phyloP scores from a whole-genome alignment of 2,113 vertebrate genomes.

The Pelecanoides urinatrix region DNA sequence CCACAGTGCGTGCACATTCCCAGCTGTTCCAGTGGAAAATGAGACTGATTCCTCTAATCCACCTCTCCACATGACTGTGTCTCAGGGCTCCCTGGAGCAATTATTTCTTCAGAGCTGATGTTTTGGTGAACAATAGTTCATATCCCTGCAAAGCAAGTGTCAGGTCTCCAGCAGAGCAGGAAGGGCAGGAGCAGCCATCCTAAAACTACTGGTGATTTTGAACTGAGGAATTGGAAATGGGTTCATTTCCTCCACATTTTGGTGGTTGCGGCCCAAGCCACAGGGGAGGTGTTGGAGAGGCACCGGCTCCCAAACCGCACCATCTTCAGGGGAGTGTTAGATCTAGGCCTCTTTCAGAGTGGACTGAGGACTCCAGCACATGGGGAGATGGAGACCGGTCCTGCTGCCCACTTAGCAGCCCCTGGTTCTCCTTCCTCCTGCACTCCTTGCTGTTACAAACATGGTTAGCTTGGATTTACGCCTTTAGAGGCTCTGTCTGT shows the following conservation, averaged over 20 bases:
- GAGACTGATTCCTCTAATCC: slow-evolving; percentile 10
- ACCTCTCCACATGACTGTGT: background rate
- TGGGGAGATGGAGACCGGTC: background rate
- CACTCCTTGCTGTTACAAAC: background rate
- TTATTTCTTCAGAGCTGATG: background rate
- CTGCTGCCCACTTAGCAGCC: background rate
- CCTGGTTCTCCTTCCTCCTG: background rate
- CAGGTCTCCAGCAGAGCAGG: background rate
- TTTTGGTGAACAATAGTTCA: background rate
- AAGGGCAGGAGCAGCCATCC: background rate
- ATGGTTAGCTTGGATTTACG: background rate
- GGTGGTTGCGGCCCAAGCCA: background rate
- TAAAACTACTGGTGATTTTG: background rate
- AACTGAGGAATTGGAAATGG: background rate
- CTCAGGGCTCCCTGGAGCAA: background rate
- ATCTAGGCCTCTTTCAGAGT: background rate
- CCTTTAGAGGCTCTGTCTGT: background rate
- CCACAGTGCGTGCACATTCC: background rate
- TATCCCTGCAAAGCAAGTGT: background rate
- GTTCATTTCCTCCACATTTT: background rate
- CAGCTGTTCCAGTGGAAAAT: slow-evolving; percentile 18
- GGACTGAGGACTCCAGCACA: background rate
- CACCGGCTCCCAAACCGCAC: background rate
- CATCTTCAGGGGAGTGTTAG: background rate
- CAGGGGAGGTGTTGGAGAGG: background rate